A percentile compares a stretch with the other conserved stretches of the same genome.
Evolutionary conservation across 2,888 invertebrate genomes (phyloP).

Genomic region (Periphyllus acericola): DNA sequence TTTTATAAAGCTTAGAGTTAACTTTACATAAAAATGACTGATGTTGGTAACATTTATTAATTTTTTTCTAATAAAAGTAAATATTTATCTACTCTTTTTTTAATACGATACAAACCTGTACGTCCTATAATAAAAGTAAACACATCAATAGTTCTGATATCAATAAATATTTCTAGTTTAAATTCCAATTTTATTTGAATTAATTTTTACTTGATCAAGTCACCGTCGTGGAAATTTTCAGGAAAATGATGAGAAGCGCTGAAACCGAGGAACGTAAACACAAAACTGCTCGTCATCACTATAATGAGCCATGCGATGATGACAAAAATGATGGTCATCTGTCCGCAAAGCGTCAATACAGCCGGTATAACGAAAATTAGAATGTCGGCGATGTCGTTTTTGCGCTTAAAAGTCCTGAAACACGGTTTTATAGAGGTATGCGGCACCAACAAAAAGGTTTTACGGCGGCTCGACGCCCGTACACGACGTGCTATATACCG

Average conservation of each 20-base stretch:
- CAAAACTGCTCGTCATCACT: constrained; percentile 71
- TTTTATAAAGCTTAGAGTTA: no score
- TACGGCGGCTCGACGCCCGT: background rate
- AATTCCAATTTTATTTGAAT: background rate
- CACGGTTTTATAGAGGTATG: background rate
- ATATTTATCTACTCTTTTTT: no score
- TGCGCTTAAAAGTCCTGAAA: constrained; percentile 46
- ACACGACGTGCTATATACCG: no score
- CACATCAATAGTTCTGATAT: no score
- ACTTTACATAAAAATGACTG: no score
- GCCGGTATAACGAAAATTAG: constrained; percentile 64
- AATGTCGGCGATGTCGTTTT: constrained; percentile 62
- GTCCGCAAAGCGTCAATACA: constrained; percentile 64
- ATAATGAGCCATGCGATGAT: constrained; percentile 72
- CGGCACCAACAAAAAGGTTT: no score
- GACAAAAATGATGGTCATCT: constrained; percentile 66
- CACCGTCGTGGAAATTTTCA: constrained; percentile 82
- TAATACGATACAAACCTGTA: no score
- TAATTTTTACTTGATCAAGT: constrained; percentile 72
- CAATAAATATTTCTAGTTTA: no score
- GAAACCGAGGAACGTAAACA: constrained; percentile 74
- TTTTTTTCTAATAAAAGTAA: no score
- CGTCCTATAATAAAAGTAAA: no score
- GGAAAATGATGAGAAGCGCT: constrained; percentile 85
- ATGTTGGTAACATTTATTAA: no score